Base-by-base conservation (phyloP, 2,888 invertebrate species). In the Spilarctia lutea region DNA sequence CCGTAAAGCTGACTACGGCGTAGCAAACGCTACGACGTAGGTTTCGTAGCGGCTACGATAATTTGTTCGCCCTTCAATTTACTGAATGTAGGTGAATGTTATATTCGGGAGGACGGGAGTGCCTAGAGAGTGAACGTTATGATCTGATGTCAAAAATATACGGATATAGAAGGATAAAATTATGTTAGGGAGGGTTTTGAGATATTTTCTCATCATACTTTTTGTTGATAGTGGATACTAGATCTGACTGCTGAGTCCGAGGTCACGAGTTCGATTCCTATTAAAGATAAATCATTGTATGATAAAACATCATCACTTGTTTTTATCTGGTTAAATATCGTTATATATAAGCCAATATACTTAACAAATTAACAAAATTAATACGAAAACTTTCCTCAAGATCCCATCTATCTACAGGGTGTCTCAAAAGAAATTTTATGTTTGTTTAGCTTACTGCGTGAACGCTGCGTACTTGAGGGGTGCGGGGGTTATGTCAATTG, bases 11-110 rank as follows among this genome's bases (percentile, higher is more conserved):
- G 52, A 20, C 74, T 73, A 75, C 73, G 68, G 3, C 72, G 77
- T 72, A 76, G 77, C 56, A 13, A 13, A 11, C 11, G 56, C 68
- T 78, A 82, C 81, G 77, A 18, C 74, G 79, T 75, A 76, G 75
- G 45, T 0, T 27, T 30, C 63, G 63, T 63, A 63, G 63, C 30
- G 6, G 30, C 27, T 18, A 63, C 63, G 63, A 18, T 30, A 63
- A 63, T 63, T 60, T 60, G 60, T 60, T 18, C 18, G 30, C 27
- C 63, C 30, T 30, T 63, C 63, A 63, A 63, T 63, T 30, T 63
- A 63, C 27, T 16, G 8, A 30, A 63, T 63, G 63, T 30, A 63
- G 63, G 18, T 30, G 30, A 63, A 30, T 30, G 63, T 27, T 30
- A 30, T 63, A 30, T 63, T 63, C 18, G 30, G 30, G 63, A 63